Evolutionary conservation across 2,113 vertebrate species (phyloP).

Genomic region (Pterocles gutturalis): DNA sequence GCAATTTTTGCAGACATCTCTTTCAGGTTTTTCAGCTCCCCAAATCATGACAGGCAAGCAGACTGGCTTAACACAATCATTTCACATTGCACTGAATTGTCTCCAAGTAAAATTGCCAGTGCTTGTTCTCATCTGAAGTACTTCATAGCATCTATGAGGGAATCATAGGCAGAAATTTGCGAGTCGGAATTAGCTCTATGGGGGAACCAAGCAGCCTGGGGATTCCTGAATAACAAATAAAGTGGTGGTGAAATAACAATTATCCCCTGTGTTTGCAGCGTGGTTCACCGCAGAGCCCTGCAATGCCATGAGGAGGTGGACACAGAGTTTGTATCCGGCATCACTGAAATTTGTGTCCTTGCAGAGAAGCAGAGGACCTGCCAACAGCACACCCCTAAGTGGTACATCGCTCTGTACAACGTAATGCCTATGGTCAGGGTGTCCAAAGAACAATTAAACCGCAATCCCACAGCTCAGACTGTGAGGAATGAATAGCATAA

Average conservation of each 20-base stretch:
- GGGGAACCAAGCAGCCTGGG: background rate
- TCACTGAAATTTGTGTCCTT: background rate
- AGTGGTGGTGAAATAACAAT: background rate
- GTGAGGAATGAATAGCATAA: background rate
- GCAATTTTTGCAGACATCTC: background rate
- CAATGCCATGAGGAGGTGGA: background rate
- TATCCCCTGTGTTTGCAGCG: background rate
- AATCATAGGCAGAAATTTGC: background rate
- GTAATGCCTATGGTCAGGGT: background rate
- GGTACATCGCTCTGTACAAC: background rate
- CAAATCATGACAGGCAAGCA: background rate
- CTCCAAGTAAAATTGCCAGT: conserved; percentile 9
- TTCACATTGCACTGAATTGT: background rate
- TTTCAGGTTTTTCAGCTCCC: background rate
- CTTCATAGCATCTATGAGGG: background rate
- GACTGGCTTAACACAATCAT: conserved; percentile 13
- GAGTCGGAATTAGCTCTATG: background rate
- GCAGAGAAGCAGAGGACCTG: background rate
- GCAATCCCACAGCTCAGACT: background rate
- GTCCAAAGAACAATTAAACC: background rate
- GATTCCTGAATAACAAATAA: background rate
- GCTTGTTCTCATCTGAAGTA: background rate
- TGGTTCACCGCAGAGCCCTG: background rate
- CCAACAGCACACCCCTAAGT: background rate
- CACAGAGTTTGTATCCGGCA: background rate